Percentiles rank a stretch among this genome's conserved stretches.
Conservation (phyloP, 2,888 invertebrate species). For the Dioctria linearis region DNA sequence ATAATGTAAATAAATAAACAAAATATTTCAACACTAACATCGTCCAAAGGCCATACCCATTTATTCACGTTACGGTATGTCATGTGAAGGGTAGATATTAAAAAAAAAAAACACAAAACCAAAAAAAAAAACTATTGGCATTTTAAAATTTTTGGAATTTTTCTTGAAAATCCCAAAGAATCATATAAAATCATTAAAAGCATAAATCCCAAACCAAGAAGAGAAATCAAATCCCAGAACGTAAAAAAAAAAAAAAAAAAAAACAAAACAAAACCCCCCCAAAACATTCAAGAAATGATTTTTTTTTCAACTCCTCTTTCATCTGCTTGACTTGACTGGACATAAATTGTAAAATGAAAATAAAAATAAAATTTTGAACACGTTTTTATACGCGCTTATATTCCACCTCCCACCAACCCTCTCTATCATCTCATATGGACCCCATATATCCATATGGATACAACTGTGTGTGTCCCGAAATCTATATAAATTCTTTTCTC, state of each 20-base stretch:
- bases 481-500: conserved; percentile 41
- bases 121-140: conserved; percentile 24
- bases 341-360: conserved; percentile 51
- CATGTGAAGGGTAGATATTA: too few species aligned
- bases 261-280: not conserved
- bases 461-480: conserved; percentile 37
- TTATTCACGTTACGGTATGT: too few species aligned
- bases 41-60: too few species aligned
- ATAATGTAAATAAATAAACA: too few species aligned
- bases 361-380: conserved; percentile 46
- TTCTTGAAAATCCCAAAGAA: conserved; percentile 9
- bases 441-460: not conserved
- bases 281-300: conserved; percentile 17
- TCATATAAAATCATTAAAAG: conserved; percentile 47
- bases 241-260: conserved; percentile 9
- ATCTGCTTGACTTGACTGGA: conserved; percentile 50
- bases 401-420: not conserved
- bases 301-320: conserved; percentile 51
- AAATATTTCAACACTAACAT: too few species aligned
- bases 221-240: conserved; percentile 1
- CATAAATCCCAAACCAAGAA: conserved; percentile 37
- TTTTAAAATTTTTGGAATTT: conserved; percentile 6
- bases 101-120: too few species aligned
- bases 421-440: too few species aligned
- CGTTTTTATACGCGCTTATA: conserved; percentile 31